Conservation (phyloP, 2,888 invertebrate genomes). For the Catonia carolina region DNA sequence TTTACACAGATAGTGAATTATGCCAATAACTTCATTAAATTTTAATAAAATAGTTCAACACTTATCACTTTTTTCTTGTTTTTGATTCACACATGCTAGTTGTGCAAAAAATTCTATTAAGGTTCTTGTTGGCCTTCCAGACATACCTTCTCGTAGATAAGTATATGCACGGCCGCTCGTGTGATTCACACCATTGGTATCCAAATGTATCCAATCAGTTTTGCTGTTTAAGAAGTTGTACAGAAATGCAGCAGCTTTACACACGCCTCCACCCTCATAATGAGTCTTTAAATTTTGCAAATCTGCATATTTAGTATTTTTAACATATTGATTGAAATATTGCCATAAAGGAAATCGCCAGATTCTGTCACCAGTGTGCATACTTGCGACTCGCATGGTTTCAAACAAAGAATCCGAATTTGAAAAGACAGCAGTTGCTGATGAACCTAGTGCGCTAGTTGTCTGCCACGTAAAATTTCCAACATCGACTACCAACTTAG, state of each 20-base stretch:
- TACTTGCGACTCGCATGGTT: conserved; percentile 51
- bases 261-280: conserved; percentile 46
- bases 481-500: conserved; percentile 64
- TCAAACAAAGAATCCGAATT: conserved; percentile 45
- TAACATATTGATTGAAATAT: too few relatives aligned
- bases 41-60: too few relatives aligned
- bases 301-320: too few relatives aligned
- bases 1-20: too few relatives aligned
- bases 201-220: conserved; percentile 70
- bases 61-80: too few relatives aligned
- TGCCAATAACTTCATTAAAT: too few relatives aligned
- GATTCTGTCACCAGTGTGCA: conserved; percentile 67
- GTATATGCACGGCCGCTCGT: background rate
- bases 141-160: conserved; percentile 59
- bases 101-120: conserved; percentile 62
- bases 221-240: conserved; percentile 51
- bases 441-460: conserved; percentile 54
- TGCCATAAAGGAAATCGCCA: conserved; percentile 68
- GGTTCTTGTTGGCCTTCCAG: conserved; percentile 69
- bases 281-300: too few relatives aligned
- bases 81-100: conserved; percentile 32
- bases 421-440: conserved; percentile 65
- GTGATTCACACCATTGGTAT: conserved; percentile 54
- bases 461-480: conserved; percentile 72
- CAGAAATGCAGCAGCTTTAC: conserved; percentile 43